Evolutionary conservation across 2,113 vertebrate genomes (phyloP).

Genomic region (Hemiscyllium ocellatum): DNA sequence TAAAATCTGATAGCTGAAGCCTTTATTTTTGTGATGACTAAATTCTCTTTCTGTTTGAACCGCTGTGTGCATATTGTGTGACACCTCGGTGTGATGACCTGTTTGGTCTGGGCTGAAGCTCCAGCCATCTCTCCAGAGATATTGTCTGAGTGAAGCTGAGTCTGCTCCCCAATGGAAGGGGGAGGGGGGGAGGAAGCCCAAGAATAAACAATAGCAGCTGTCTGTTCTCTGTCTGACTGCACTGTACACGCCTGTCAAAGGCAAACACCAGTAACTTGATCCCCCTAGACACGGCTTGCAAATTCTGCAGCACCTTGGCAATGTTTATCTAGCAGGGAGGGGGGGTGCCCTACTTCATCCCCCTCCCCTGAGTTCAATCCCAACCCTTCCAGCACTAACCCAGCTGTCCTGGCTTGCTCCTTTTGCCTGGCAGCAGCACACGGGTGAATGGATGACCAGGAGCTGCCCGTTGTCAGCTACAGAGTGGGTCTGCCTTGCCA

Average conservation of each 20-base stretch:
- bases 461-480: neutral
- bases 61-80: neutral
- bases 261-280: neutral
- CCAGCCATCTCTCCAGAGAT: neutral
- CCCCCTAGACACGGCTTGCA: neutral
- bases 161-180: neutral
- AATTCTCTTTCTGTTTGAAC: neutral
- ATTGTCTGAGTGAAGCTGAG: neutral
- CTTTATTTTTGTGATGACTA: neutral
- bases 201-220: accelerated
- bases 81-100: neutral
- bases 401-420: neutral
- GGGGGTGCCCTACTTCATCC: neutral
- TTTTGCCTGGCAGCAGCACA: neutral
- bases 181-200: neutral
- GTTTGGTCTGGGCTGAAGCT: neutral
- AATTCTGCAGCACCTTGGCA: neutral
- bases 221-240: neutral
- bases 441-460: neutral
- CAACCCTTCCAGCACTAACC: neutral
- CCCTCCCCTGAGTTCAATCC: neutral
- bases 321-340: neutral
- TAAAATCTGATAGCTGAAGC: too few species aligned
- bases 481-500: neutral
- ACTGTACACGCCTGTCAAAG: neutral